Evolutionary conservation across 2,113 vertebrate species (phyloP).

Genomic region (Blennius ocellaris): DNA sequence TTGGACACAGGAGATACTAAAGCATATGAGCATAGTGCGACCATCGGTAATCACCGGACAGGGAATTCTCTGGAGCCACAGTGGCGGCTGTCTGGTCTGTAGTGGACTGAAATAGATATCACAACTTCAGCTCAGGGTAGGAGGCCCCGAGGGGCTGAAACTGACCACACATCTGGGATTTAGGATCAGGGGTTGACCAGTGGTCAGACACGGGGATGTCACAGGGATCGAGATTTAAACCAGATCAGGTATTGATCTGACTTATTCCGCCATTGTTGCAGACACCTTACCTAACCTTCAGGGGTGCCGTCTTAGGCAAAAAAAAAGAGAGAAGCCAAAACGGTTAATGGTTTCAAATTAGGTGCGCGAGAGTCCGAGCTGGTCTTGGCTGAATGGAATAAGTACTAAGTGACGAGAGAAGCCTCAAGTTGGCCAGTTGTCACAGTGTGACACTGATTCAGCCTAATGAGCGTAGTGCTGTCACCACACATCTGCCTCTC

Average conservation of each 20-base stretch:
- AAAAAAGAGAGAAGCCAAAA: conserved; percentile 41
- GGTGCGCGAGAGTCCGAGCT: conserved; percentile 47
- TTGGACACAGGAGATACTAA: conserved; percentile 79
- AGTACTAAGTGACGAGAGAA: conserved; percentile 71
- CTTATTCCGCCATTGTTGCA: background rate
- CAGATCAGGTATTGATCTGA: no score
- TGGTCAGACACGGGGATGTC: conserved; percentile 23
- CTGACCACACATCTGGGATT: conserved; percentile 72
- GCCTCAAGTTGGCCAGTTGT: conserved; percentile 83
- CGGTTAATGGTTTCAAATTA: conserved; percentile 52
- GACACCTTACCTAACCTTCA: background rate
- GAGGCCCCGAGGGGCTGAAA: conserved; percentile 48
- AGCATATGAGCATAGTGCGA: conserved; percentile 75
- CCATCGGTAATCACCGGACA: conserved; percentile 63
- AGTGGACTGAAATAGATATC: conserved; percentile 85
- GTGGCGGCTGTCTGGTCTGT: conserved; percentile 70
- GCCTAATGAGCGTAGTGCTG: conserved; percentile 85
- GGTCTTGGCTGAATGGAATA: conserved; percentile 60
- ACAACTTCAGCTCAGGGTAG: conserved; percentile 71
- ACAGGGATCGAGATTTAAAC: background rate
- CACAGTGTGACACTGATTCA: conserved; percentile 86
- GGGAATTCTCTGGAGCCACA: conserved; percentile 76
- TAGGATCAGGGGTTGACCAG: conserved; percentile 36
- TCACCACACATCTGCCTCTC: conserved; percentile 86
- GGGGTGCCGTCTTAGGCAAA: background rate